These are phyloP conservation scores for Amphiprion clarkii DNA, from an alignment of 2,797 vertebrate species.

Conservation along the genomic window DNA sequence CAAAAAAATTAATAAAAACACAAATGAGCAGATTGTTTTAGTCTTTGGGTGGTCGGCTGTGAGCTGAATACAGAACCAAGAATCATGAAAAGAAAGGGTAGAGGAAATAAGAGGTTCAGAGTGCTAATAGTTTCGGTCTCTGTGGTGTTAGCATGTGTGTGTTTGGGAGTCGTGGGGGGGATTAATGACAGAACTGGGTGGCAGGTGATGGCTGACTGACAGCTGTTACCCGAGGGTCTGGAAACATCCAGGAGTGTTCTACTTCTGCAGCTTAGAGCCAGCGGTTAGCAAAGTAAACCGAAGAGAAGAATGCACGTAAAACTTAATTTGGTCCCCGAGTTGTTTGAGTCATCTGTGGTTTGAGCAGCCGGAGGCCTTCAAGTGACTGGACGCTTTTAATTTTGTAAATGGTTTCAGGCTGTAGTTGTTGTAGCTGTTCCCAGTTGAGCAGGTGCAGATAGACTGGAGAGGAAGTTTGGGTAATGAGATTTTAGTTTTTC, in stretches of 20 bases:
- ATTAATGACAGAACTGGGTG: conserved; percentile 78
- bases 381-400: conserved; percentile 46
- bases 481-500: not conserved
- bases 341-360: conserved; percentile 48
- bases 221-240: conserved; percentile 59
- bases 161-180: not conserved
- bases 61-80: conserved; percentile 56
- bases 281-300: conserved; percentile 36
- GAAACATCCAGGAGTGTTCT: conserved; percentile 51
- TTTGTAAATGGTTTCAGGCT: conserved; percentile 28
- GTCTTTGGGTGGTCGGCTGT: conserved; percentile 31
- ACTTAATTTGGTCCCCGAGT: conserved; percentile 46
- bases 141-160: conserved; percentile 26
- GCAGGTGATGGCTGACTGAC: conserved; percentile 72
- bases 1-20: conserved; percentile 26
- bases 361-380: conserved; percentile 52
- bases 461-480: conserved; percentile 1
- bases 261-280: conserved; percentile 52
- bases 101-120: conserved; percentile 51
- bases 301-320: conserved; percentile 35
- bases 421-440: conserved; percentile 15
- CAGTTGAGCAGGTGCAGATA: conserved; percentile 5
- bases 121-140: conserved; percentile 73
- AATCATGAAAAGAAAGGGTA: conserved; percentile 42
- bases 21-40: conserved; percentile 42